Base-by-base conservation (phyloP, 2,113 vertebrate species). In the Sturnus vulgaris region DNA sequence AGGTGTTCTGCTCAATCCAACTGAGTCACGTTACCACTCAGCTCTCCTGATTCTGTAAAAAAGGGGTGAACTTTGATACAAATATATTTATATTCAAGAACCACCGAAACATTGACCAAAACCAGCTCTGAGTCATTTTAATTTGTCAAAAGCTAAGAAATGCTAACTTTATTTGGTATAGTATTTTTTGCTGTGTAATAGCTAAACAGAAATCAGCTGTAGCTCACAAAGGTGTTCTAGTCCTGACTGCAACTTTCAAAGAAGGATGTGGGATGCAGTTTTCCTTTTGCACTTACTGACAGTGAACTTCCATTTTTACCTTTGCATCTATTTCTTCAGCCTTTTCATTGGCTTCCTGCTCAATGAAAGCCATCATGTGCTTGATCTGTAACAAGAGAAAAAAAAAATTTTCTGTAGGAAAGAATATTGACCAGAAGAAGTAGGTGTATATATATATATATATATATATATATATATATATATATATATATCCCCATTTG, bases 331-430 rank as follows among this genome's bases (percentile, higher is more conserved):
- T 99, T 97, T 99, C 99, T 96, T 99, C 99, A 73, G 99, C 99
- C 96, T 99, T 99, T 96, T 99, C 99, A 90, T 99, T 99, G 97
- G 99, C 99, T 97, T 99, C 99, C 97, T 99, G 99, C 93, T 99
- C 99, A 31, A 99, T 99, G 98, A 99, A 99, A 98, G 99, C 99
- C 99, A 99, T 99, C 99, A 99, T 99, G 95, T 99, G 99, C 90
- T 99, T 99, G 97, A 99, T 99, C 99, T 99, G 83, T 23, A 88
- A 94, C 4, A 50, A 33, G 78, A 97, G 52, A 59, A 66, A 73
- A 9, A 50, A 86, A 86, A 24, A 8, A 31, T 35, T 52, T 75
- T 60, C 59, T 85, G n/a, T 60, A 56, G 33, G 55, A 44, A 89
- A 92, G 55, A 8, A 78, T 37, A 56, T 28, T 33, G 37, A 31